Percentiles rank a stretch among this genome's conserved stretches.
phyloP scores from a whole-genome alignment of 2,797 vertebrate species.

The Galagoides demidoff region DNA sequence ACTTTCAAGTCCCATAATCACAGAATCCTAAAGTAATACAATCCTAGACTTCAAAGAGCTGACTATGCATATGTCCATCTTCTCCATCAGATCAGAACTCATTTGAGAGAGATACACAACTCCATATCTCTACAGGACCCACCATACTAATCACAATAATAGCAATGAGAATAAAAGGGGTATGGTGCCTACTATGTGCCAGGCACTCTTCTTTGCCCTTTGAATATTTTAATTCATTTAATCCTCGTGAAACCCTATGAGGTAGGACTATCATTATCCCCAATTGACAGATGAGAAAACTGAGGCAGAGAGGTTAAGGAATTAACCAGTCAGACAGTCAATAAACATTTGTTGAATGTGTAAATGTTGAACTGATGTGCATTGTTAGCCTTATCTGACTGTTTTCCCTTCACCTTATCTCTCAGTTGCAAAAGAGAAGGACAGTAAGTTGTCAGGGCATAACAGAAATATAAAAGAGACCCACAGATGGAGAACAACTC shows the following conservation, averaged over 20 bases:
- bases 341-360: background rate
- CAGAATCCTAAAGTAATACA: background rate
- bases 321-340: background rate
- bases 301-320: constrained; percentile 9
- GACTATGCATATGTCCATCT: background rate
- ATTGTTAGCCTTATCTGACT: background rate
- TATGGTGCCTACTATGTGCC: background rate
- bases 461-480: constrained; percentile 83
- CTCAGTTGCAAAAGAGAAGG: constrained; percentile 76
- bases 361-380: background rate
- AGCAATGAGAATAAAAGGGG: background rate
- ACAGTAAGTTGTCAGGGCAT: constrained; percentile 76
- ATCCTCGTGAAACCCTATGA: background rate
- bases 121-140: background rate
- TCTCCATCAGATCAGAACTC: background rate
- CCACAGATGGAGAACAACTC: constrained; percentile 84
- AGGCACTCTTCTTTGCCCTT: background rate
- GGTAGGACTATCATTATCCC: background rate
- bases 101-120: background rate
- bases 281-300: constrained; percentile 21
- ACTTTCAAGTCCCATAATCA: background rate
- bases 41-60: background rate
- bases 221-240: background rate
- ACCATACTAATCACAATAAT: too few relatives aligned
- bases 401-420: constrained; percentile 52